Evolutionary conservation across 2,113 vertebrate species (phyloP).

Genomic region (Chrysochloris asiatica): DNA sequence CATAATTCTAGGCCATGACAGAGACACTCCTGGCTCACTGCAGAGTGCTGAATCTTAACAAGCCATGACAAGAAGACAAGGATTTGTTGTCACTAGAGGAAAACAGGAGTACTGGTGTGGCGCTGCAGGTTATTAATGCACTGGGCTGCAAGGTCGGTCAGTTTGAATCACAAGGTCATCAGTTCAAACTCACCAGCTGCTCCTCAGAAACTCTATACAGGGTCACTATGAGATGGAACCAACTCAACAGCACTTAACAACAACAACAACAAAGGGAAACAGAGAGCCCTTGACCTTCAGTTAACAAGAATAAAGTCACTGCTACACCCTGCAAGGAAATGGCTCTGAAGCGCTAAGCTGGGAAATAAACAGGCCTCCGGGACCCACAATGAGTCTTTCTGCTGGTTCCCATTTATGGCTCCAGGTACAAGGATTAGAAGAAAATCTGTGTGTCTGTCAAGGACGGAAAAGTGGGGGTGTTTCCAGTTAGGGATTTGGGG

Average conservation of each 20-base stretch:
- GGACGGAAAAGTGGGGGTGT: too few species aligned
- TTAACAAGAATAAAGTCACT: conserved; percentile 12
- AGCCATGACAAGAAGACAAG: conserved; percentile 20
- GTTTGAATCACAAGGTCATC: too few species aligned
- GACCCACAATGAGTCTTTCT: neutral
- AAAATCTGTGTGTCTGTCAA: neutral
- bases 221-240: too few species aligned
- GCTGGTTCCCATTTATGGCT: neutral
- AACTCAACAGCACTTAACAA: too few species aligned
- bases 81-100: neutral
- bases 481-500: neutral
- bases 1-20: neutral
- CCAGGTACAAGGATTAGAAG: neutral
- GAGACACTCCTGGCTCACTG: neutral
- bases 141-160: too few species aligned
- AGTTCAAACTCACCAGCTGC: too few species aligned
- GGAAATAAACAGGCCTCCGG: neutral
- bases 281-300: neutral
- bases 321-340: neutral
- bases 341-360: neutral
- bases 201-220: too few species aligned
- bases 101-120: too few species aligned
- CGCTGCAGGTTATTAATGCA: too few species aligned
- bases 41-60: conserved; percentile 15
- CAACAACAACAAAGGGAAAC: too few species aligned